A percentile compares a stretch with the other conserved stretches of the same genome.
phyloP scores from a whole-genome alignment of 2,888 invertebrate species.

The Cynaeus angustus region DNA sequence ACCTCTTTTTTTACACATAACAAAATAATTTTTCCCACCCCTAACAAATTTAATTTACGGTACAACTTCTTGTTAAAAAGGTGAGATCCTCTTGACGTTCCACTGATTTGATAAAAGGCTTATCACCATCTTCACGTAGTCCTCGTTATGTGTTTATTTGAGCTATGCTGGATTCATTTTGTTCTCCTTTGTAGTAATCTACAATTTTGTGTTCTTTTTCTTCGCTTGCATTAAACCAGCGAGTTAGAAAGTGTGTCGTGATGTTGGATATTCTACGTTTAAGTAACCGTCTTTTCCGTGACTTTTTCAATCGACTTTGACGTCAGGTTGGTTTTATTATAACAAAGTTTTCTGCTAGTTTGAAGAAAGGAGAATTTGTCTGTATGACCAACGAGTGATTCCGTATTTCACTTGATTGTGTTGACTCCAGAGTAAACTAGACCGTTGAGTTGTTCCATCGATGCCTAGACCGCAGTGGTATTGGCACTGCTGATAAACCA shows the following conservation, averaged over 20 bases:
- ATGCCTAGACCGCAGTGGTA: conserved; percentile 6
- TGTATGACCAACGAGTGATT: neutral
- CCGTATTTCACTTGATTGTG: neutral
- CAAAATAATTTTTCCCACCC: neutral
- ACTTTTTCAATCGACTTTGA: conserved; percentile 37
- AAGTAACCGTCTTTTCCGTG: conserved; percentile 48
- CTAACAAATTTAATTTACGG: neutral
- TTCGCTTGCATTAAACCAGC: conserved; percentile 1
- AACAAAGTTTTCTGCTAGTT: conserved; percentile 48
- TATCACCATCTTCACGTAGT: neutral
- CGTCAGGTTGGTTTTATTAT: conserved; percentile 43
- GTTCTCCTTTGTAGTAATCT: neutral
- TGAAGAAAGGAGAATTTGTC: neutral
- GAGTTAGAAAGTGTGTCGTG: conserved; percentile 41
- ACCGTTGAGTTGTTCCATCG: conserved; percentile 3
- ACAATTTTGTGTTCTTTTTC: neutral
- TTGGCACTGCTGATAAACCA: neutral
- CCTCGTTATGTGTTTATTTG: conserved; percentile 3
- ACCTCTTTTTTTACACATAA: conserved; percentile 72
- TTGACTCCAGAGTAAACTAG: neutral
- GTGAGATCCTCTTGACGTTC: neutral
- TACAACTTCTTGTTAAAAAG: neutral
- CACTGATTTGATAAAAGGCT: neutral
- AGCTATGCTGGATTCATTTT: neutral
- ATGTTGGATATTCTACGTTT: conserved; percentile 48